Evolutionary conservation across 2,113 vertebrate genomes (phyloP).

Genomic region (Tupaia chinensis): DNA sequence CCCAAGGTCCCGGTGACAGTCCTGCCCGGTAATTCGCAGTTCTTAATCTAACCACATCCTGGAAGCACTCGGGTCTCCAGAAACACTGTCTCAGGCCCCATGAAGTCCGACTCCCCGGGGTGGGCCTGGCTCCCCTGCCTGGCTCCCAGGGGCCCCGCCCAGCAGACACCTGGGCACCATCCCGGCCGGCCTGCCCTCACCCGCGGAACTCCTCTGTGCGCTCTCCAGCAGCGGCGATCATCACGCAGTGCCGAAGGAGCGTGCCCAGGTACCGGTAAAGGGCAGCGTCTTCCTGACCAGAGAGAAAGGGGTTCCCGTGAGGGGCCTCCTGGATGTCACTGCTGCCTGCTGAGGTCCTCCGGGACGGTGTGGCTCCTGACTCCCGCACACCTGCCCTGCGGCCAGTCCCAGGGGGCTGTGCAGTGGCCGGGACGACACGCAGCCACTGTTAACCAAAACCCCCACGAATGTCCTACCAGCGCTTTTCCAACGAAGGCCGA

Average conservation of each 20-base stretch:
- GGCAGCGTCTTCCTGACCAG: conserved; percentile 92
- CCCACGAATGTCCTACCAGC: rapidly evolving
- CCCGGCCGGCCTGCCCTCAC: conserved; percentile 78
- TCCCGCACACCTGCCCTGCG: rapidly evolving
- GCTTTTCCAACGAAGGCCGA: rapidly evolving
- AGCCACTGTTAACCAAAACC: neutral
- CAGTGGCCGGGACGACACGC: neutral
- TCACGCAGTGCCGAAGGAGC: conserved; percentile 94
- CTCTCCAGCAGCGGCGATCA: conserved; percentile 92
- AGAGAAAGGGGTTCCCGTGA: conserved; percentile 39
- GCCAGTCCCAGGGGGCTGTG: no score
- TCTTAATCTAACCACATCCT: rapidly evolving
- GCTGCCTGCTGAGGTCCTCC: neutral
- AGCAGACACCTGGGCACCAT: neutral
- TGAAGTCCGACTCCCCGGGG: neutral
- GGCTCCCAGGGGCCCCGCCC: no score
- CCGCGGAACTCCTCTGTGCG: conserved; percentile 95
- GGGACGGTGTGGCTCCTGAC: rapidly evolving
- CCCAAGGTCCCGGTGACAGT: rapidly evolving
- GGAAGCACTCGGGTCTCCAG: no score
- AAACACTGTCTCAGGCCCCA: no score
- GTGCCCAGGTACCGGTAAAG: conserved; percentile 92
- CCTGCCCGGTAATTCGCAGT: neutral
- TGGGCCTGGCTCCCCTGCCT: neutral
- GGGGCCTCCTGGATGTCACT: no score